A percentile compares a stretch with the other conserved stretches of the same genome.
Evolutionary conservation across 2,113 vertebrate genomes (phyloP).

Genomic region (Rallus limicola): DNA sequence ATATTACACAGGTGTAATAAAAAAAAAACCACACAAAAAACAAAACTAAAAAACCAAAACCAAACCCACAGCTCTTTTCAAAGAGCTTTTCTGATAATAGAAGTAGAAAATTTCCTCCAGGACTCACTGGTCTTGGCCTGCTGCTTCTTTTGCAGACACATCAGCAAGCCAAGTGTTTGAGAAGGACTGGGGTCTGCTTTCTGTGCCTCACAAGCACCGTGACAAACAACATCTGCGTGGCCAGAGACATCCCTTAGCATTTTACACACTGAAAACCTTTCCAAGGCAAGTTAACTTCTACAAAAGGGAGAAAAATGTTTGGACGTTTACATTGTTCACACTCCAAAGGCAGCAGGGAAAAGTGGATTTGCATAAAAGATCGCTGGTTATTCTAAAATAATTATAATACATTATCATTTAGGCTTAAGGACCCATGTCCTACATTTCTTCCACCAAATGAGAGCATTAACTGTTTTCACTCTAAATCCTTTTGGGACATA

Average conservation of each 20-base stretch:
- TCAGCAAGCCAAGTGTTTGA: background rate
- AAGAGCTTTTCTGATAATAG: background rate
- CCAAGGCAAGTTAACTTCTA: background rate
- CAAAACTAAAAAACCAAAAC: too few relatives aligned
- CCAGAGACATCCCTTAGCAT: background rate
- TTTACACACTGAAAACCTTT: background rate
- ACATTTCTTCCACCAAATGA: background rate
- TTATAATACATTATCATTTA: background rate
- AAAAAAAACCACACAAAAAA: too few relatives aligned
- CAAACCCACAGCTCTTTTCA: too few relatives aligned
- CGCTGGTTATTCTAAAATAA: background rate
- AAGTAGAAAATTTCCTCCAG: background rate
- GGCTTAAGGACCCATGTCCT: background rate
- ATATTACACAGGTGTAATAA: background rate
- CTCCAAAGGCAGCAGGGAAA: background rate
- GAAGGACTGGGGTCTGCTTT: background rate
- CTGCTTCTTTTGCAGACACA: background rate
- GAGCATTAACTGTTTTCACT: background rate
- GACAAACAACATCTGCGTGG: background rate
- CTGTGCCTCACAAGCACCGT: background rate
- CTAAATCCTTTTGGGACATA: background rate
- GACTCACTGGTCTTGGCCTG: background rate
- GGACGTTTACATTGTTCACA: background rate
- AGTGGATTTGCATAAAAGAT: background rate
- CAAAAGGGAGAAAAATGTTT: background rate